phyloP scores from a whole-genome alignment of 2,888 invertebrate species.

The Ephialtes manifestator region DNA sequence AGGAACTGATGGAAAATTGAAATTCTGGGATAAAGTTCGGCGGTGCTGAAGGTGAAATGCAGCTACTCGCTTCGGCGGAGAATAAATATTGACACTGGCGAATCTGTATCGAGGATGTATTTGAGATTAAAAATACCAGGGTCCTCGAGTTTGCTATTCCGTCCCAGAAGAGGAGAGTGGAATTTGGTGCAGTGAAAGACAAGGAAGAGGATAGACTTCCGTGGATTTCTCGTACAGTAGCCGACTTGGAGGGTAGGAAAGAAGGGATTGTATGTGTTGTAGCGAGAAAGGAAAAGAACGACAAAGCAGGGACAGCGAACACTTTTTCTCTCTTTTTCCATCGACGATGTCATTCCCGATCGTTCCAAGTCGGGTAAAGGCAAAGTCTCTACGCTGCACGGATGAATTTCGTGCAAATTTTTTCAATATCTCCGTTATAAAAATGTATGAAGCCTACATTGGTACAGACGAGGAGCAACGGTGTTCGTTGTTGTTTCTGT shows the following conservation, averaged over 20 bases:
- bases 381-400: slow-evolving; percentile 33
- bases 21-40: slow-evolving; percentile 39
- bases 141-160: slow-evolving; percentile 8
- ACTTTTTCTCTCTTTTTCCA: slow-evolving; percentile 20
- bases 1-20: slow-evolving; percentile 41
- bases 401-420: slow-evolving; percentile 70
- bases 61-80: slow-evolving; percentile 22
- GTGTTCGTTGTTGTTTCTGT: slow-evolving; percentile 53
- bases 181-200: slow-evolving; percentile 25
- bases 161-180: slow-evolving; percentile 30
- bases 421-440: slow-evolving; percentile 70
- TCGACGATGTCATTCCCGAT: slow-evolving; percentile 53
- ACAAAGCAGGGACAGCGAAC: not conserved
- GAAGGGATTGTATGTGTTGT: slow-evolving; percentile 25
- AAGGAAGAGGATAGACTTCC: slow-evolving; percentile 16
- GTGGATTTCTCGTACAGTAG: slow-evolving; percentile 45
- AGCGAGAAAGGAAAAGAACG: slow-evolving; percentile 35
- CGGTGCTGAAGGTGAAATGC: slow-evolving; percentile 23
- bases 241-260: slow-evolving; percentile 16
- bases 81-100: slow-evolving; percentile 68
- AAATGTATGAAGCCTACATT: slow-evolving; percentile 69
- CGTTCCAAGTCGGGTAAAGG: slow-evolving; percentile 23
- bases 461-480: slow-evolving; percentile 38
- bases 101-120: slow-evolving; percentile 52
- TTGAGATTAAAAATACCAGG: slow-evolving; percentile 68